phyloP scores from a whole-genome alignment of 2,797 vertebrate genomes.

The Otus scops region DNA sequence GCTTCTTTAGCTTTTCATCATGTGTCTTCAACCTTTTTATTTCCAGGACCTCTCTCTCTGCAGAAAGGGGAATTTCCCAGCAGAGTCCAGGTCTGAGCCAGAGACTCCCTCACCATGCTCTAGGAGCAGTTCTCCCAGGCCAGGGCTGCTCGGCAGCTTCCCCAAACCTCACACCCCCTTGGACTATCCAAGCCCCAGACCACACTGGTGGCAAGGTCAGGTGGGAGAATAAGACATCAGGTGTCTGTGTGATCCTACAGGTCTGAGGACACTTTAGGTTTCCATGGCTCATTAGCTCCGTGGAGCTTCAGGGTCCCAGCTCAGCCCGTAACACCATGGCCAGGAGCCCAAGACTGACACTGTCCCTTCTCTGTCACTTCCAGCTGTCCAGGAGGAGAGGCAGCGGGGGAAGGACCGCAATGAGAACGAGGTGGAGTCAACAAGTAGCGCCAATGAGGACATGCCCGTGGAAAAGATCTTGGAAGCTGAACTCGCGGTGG shows the following conservation, averaged over 20 bases:
- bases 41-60: not conserved
- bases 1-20: not conserved
- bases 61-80: not conserved
- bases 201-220: not conserved
- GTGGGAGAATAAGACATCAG: not conserved
- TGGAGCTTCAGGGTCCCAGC: not conserved
- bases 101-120: not conserved
- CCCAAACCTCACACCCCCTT: not conserved
- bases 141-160: not conserved
- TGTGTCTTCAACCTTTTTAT: not conserved
- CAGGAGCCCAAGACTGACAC: not conserved
- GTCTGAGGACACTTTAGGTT: not conserved
- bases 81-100: not conserved
- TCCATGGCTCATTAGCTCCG: fast-evolving
- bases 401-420: constrained; percentile 94
- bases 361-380: not conserved
- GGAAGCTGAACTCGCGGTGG: constrained; percentile 94
- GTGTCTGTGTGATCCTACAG: not conserved
- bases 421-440: constrained; percentile 94
- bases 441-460: constrained; percentile 93
- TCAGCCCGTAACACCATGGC: fast-evolving
- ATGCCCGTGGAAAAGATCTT: constrained; percentile 99
- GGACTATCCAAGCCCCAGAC: not conserved
- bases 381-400: constrained; percentile 98
- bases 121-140: not conserved